phyloP scores from a whole-genome alignment of 1,140 invertebrate genomes.

The Uloborus diversus region DNA sequence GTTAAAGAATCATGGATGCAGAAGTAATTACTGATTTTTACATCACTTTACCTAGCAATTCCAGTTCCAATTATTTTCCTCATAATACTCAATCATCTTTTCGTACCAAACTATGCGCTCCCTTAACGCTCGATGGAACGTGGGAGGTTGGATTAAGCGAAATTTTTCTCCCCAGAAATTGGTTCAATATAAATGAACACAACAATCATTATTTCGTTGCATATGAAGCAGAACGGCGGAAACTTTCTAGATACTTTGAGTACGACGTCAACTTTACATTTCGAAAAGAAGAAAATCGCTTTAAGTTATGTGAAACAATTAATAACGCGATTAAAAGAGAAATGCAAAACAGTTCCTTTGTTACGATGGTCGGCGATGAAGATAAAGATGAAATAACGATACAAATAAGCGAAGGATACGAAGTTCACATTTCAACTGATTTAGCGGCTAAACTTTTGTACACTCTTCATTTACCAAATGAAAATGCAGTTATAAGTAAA shows the following conservation, averaged over 20 bases:
- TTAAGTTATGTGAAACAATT: neutral
- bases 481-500: too few species aligned
- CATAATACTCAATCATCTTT: neutral
- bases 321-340: neutral
- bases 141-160: slow-evolving; percentile 18
- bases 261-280: neutral
- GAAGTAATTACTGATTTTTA: neutral
- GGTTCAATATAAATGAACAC: slow-evolving; percentile 11
- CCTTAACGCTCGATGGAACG: neutral
- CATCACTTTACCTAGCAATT: slow-evolving; percentile 2
- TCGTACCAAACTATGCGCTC: slow-evolving; percentile 17
- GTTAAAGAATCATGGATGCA: slow-evolving; percentile 5
- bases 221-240: too few species aligned
- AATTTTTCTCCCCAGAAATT: slow-evolving; percentile 16
- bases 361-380: too few species aligned
- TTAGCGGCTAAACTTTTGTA: too few species aligned
- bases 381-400: too few species aligned
- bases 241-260: neutral
- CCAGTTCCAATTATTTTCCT: neutral
- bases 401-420: too few species aligned
- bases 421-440: too few species aligned
- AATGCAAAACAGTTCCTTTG: too few species aligned
- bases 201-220: neutral
- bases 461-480: too few species aligned
- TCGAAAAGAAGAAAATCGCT: neutral